Evolutionary conservation across 2,113 vertebrate genomes (phyloP).

Genomic region (Plecotus auritus): DNA sequence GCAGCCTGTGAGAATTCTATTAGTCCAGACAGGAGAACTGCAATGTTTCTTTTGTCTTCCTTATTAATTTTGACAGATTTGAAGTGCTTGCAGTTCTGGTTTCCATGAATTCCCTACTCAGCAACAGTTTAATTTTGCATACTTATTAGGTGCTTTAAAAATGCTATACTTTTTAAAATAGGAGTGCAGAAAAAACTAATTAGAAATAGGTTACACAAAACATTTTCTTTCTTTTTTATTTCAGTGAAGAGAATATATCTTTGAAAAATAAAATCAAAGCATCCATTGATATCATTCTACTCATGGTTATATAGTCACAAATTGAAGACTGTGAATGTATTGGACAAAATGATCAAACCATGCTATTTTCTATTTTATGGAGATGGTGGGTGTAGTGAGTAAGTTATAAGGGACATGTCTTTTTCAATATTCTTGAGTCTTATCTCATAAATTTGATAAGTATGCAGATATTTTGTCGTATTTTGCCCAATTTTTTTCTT

Average conservation of each 20-base stretch:
- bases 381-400: neutral
- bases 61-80: conserved; percentile 77
- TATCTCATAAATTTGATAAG: neutral
- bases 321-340: neutral
- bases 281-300: neutral
- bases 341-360: neutral
- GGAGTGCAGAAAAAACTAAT: neutral
- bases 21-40: conserved; percentile 52
- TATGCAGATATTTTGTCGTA: neutral
- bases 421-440: neutral
- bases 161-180: neutral
- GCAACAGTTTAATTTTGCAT: conserved; percentile 29
- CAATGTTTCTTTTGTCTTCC: conserved; percentile 67
- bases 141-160: conserved; percentile 24
- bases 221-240: neutral
- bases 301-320: neutral
- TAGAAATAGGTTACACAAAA: neutral
- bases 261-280: neutral
- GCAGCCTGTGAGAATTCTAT: neutral
- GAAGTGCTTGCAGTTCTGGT: conserved; percentile 66
- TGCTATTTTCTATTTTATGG: neutral
- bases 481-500: neutral
- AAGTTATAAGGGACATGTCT: neutral
- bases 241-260: neutral
- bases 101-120: conserved; percentile 60